A percentile compares a stretch with the other conserved stretches of the same genome.
Evolutionary conservation across 2,113 vertebrate genomes (phyloP).

Genomic region (Geococcyx californianus): DNA sequence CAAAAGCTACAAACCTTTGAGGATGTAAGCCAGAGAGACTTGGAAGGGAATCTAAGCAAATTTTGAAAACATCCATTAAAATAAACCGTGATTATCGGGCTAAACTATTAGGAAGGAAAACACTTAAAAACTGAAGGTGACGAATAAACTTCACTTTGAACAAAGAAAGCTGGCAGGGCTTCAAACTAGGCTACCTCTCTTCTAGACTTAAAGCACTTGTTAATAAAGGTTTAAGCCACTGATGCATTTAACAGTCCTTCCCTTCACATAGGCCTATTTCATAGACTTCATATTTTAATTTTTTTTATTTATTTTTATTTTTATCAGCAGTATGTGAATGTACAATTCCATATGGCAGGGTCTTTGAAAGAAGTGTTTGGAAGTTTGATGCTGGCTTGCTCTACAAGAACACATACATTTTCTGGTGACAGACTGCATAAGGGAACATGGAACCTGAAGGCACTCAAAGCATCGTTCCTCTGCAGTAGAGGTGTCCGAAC

Average conservation of each 20-base stretch:
- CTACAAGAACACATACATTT: conserved; percentile 38
- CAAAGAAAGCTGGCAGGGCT: conserved; percentile 44
- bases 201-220: conserved; percentile 25
- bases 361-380: conserved; percentile 38
- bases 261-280: conserved; percentile 7
- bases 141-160: conserved; percentile 33
- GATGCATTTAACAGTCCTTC: background rate
- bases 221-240: conserved; percentile 36
- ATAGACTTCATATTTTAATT: background rate
- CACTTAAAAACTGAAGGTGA: conserved; percentile 45
- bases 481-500: background rate
- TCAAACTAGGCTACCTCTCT: conserved; percentile 40
- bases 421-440: conserved; percentile 28
- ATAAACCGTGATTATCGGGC: background rate
- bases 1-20: conserved; percentile 1
- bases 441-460: conserved; percentile 19
- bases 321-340: conserved; percentile 48
- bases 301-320: conserved; percentile 9
- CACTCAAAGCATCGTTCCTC: conserved; percentile 42
- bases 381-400: conserved; percentile 40
- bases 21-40: conserved; percentile 31
- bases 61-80: conserved; percentile 41
- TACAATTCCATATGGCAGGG: conserved; percentile 62
- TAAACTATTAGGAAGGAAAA: conserved; percentile 34
- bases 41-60: conserved; percentile 59